These are phyloP conservation scores for Mormyrus hasselquistii DNA, from an alignment of 2,797 vertebrate genomes.

Conservation along the genomic window DNA sequence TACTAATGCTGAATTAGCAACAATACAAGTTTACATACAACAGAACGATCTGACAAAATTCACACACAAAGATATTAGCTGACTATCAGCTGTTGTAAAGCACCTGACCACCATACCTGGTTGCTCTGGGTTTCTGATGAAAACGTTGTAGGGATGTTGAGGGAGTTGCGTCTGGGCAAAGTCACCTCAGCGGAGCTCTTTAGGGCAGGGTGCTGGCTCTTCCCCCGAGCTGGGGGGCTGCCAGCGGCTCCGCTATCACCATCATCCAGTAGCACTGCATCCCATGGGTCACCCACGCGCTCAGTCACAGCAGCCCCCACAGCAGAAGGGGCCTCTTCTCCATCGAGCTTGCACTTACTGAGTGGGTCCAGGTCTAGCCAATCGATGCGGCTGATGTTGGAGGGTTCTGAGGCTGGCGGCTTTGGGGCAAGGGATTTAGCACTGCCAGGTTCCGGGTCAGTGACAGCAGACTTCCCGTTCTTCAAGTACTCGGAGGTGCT, in stretches of 20 bases:
- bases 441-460: conserved; percentile 62
- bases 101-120: conserved; percentile 64
- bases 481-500: conserved; percentile 92
- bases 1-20: not conserved
- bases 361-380: conserved; percentile 96
- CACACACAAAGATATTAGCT: not conserved
- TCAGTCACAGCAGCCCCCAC: conserved; percentile 40
- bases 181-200: conserved; percentile 68
- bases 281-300: conserved; percentile 85
- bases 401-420: conserved; percentile 56
- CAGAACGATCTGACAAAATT: not conserved
- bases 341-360: conserved; percentile 76
- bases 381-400: conserved; percentile 75
- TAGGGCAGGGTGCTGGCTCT: conserved; percentile 46
- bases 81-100: not conserved
- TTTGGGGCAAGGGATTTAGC: conserved; percentile 62
- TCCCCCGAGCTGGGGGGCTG: conserved; percentile 55
- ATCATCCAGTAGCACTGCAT: conserved; percentile 83
- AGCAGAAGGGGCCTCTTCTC: conserved; percentile 47
- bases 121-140: conserved; percentile 53
- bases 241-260: conserved; percentile 54
- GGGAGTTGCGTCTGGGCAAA: conserved; percentile 80
- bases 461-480: conserved; percentile 72
- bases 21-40: not conserved
- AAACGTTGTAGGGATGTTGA: conserved; percentile 69